Conservation (phyloP, 1,140 invertebrate species). For the Himalopsyche phryganea region DNA sequence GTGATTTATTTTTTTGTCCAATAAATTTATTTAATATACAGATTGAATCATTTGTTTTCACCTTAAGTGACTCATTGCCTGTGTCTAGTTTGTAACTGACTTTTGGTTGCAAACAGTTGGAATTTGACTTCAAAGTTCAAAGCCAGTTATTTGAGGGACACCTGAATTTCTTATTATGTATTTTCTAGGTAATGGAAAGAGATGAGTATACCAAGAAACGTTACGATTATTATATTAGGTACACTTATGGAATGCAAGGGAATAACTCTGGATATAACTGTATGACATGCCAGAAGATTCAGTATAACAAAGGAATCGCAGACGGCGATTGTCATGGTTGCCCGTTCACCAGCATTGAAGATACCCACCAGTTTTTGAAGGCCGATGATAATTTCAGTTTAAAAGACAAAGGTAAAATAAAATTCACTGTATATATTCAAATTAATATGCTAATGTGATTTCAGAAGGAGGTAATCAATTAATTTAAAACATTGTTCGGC, state of each 20-base stretch:
- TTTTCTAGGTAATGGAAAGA: constrained; percentile 11
- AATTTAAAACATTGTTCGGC: too few species aligned
- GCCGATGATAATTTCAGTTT: background rate
- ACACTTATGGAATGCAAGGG: constrained; percentile 13
- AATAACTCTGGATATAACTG: background rate
- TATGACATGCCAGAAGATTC: background rate
- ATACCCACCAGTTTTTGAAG: too few species aligned
- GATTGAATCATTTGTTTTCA: too few species aligned
- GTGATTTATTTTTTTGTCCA: too few species aligned
- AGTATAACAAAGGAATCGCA: background rate
- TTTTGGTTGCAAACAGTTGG: background rate
- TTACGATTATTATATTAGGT: constrained; percentile 17
- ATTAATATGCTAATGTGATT: too few species aligned
- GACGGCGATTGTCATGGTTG: constrained; percentile 12
- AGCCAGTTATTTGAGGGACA: too few species aligned
- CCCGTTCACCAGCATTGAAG: background rate
- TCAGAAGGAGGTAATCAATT: too few species aligned
- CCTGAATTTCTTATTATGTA: too few species aligned
- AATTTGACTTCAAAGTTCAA: too few species aligned
- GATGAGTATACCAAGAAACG: constrained; percentile 2
- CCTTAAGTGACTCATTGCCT: too few species aligned
- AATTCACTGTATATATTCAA: too few species aligned
- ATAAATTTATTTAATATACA: too few species aligned
- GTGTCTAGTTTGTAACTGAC: background rate
- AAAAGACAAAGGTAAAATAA: constrained; percentile 12